Evolutionary conservation across 53 echinoderm and acorn worm genomes (phyloP), one percentile per base, ranked within the genome.

Genomic region (Apostichopus leukothele): DNA sequence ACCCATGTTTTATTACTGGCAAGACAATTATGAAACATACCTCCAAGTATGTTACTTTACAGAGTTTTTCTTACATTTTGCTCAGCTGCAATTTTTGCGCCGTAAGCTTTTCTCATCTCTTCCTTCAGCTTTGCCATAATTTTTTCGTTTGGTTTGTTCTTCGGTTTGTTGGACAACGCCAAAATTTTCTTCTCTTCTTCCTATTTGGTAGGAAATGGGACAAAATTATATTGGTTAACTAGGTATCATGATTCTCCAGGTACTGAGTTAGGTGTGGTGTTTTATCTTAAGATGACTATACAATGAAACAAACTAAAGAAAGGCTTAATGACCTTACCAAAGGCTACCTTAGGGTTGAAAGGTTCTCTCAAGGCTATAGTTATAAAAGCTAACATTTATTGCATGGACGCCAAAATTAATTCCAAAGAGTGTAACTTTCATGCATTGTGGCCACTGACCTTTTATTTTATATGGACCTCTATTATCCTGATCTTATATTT

Each of bases 171-270:
- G 23, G 95, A 92, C 55, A 90, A 86, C 53, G 89, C 86, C 77
- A 88, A 88, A 25, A 94, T 93, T 51, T 93, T 91, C 75, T 95
- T 96, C 90, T 93, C 90, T 61, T 96, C 95, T 25, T 92, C 93
- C 91, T 95, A 89, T 93, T 95, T 73, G 9, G 61, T 21, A 53
- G 51, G 23, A 86, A 39, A 39, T 39, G 39, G 27, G 39, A 39
- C 39, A 39, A 39, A 39, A 39, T 39, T 3, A 39, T 39, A 39
- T 39, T 3, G 39, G 39, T 39, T 39, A 39, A 39, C 39, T 39
- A 39, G 39, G 39, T 39, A 39, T 39, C 39, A 39, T 39, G 39
- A 39, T 39, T 39, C 39, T 39, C 27, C 27, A 27, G 1, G 71
- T 16, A 68, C 14, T 2, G 39, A 39, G 39, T 39, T 3, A 39